Conservation (phyloP, 2,113 vertebrate species). For the Oryzias javanicus region DNA sequence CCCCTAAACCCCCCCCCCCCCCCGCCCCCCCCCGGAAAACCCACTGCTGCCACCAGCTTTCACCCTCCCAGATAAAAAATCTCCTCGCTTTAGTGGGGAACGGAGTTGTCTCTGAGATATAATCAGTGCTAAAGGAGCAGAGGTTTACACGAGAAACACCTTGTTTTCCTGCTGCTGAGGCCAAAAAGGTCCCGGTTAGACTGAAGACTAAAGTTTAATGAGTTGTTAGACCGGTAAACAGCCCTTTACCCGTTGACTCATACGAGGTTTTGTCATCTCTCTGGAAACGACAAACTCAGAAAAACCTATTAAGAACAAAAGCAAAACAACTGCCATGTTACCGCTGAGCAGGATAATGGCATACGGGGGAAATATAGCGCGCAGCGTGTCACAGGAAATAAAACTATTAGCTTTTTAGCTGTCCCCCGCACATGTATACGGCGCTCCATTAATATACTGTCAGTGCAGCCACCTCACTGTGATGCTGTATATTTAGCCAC, state of each 20-base stretch:
- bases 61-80: slow-evolving; percentile 20
- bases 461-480: too few relatives aligned
- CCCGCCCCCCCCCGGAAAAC: too few relatives aligned
- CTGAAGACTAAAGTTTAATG: not conserved
- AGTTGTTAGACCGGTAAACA: not conserved
- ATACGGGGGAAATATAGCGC: too few relatives aligned
- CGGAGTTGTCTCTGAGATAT: slow-evolving; percentile 21
- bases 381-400: too few relatives aligned
- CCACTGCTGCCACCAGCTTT: not conserved
- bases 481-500: too few relatives aligned
- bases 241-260: not conserved
- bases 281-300: not conserved
- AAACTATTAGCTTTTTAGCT: too few relatives aligned
- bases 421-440: too few relatives aligned
- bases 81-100: slow-evolving; percentile 21
- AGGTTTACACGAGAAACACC: not conserved
- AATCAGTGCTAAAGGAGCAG: slow-evolving; percentile 16
- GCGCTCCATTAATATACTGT: too few relatives aligned
- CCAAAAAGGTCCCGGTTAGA: too few relatives aligned
- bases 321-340: too few relatives aligned
- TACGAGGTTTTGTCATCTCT: not conserved
- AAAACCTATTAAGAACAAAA: not conserved
- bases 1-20: slow-evolving; percentile 27
- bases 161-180: too few relatives aligned
- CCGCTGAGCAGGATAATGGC: too few relatives aligned